Conservation (phyloP, 2,113 vertebrate genomes). For the Miniopterus natalensis region DNA sequence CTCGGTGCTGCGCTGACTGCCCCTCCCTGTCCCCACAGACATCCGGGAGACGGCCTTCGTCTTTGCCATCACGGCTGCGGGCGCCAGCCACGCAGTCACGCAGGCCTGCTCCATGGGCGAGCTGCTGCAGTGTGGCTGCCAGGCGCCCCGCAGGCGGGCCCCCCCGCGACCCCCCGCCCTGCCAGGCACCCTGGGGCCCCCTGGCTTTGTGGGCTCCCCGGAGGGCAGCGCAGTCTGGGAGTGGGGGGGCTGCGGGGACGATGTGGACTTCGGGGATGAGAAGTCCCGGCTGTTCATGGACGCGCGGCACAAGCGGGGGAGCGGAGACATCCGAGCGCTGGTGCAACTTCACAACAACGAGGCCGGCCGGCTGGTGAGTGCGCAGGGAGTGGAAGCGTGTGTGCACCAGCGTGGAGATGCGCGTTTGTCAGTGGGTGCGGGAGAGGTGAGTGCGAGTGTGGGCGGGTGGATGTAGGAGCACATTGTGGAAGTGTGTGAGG, state of each 20-base stretch:
- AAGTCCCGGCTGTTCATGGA: constrained; percentile 99
- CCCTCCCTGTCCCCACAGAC: constrained; percentile 86
- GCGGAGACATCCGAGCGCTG: constrained; percentile 96
- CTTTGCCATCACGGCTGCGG: constrained; percentile 96
- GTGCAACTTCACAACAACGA: constrained; percentile 98
- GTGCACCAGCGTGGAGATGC: background rate
- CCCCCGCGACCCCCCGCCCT: constrained; percentile 84
- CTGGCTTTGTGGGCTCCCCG: constrained; percentile 76
- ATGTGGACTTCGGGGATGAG: constrained; percentile 97
- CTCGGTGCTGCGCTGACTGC: background rate
- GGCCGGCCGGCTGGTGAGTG: constrained; percentile 95
- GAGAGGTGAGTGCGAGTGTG: background rate
- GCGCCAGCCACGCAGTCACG: constrained; percentile 96
- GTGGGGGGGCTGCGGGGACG: constrained; percentile 98
- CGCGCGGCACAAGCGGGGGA: constrained; percentile 94
- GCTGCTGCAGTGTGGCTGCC: constrained; percentile 96
- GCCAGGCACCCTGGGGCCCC: constrained; percentile 75
- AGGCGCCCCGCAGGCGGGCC: constrained; percentile 92
- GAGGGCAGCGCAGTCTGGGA: constrained; percentile 95
- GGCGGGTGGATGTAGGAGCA: background rate
- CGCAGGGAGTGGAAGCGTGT: background rate
- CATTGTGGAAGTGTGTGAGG: background rate
- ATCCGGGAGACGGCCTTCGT: constrained; percentile 99
- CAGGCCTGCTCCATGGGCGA: constrained; percentile 99
- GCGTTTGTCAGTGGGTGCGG: background rate